A percentile compares a stretch with the other conserved stretches of the same genome.
Evolutionary conservation across 2,888 invertebrate species (phyloP).

Genomic region (Prosopocoilus inquinatus): DNA sequence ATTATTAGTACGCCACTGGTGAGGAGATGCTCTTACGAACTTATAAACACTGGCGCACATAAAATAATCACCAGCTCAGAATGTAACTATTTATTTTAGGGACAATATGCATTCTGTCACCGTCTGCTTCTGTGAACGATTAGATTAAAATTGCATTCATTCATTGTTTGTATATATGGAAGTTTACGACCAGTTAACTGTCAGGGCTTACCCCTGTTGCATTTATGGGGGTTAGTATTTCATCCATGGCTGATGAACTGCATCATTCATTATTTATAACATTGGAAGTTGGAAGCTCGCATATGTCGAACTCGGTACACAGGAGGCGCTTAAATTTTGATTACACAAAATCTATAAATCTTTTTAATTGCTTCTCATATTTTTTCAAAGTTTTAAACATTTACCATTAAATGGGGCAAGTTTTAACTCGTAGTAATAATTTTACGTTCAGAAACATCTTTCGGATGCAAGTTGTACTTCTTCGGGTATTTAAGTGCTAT

Average conservation of each 20-base stretch:
- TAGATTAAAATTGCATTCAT: conserved; percentile 30
- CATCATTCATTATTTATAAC: neutral
- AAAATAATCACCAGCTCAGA: conserved; percentile 31
- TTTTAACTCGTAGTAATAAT: no score
- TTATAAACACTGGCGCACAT: conserved; percentile 30
- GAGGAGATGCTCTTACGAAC: conserved; percentile 24
- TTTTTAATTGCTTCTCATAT: neutral
- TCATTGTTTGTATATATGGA: conserved; percentile 24
- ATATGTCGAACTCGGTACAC: no score
- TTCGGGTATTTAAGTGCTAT: no score
- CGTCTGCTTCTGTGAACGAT: conserved; percentile 24
- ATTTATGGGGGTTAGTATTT: conserved; percentile 11
- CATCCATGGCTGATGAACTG: neutral
- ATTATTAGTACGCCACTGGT: conserved; percentile 25
- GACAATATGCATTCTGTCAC: conserved; percentile 28
- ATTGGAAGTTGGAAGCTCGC: neutral
- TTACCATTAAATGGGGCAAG: no score
- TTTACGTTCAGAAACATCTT: no score
- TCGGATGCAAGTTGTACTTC: no score
- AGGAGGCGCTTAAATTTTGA: neutral
- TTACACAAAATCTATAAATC: neutral
- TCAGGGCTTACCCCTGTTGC: conserved; percentile 30
- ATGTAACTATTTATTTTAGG: conserved; percentile 27
- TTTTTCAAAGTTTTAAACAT: neutral
- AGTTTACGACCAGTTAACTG: conserved; percentile 37